Percentiles rank a stretch among this genome's conserved stretches.
Conservation (phyloP, 2,888 invertebrate genomes). For the Synanthedon myopaeformis region DNA sequence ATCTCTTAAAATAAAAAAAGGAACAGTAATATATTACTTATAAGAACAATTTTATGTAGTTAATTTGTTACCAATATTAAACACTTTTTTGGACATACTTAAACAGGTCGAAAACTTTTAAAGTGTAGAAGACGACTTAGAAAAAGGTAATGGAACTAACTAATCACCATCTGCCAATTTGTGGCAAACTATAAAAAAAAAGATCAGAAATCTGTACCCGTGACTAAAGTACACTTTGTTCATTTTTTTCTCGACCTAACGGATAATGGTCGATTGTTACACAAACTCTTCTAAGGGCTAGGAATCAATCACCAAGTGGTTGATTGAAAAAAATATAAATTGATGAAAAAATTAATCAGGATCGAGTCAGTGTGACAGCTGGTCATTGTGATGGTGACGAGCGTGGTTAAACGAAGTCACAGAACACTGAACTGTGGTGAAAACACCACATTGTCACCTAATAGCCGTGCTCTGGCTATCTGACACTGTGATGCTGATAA, state of each 20-base stretch:
- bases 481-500: constrained; percentile 21
- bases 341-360: constrained; percentile 64
- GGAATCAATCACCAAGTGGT: constrained; percentile 40
- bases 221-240: constrained; percentile 17
- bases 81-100: too few relatives aligned
- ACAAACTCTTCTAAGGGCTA: constrained; percentile 29
- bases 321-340: constrained; percentile 31
- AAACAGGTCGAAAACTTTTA: too few relatives aligned
- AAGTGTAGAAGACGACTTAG: constrained; percentile 6
- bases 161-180: not conserved
- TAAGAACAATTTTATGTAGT: too few relatives aligned
- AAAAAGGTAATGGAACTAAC: constrained; percentile 1
- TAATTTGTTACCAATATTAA: too few relatives aligned
- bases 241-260: constrained; percentile 21
- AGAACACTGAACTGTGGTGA: constrained; percentile 51
- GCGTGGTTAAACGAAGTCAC: constrained; percentile 48
- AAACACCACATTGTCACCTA: constrained; percentile 45
- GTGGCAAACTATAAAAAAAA: not conserved
- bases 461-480: constrained; percentile 28
- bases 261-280: constrained; percentile 23
- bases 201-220: constrained; percentile 3
- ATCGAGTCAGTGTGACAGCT: constrained; percentile 52
- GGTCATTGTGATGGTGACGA: constrained; percentile 49
- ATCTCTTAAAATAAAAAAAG: too few relatives aligned
- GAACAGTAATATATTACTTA: too few relatives aligned